Evolutionary conservation across 1,140 invertebrate genomes (phyloP).

Genomic region (Trypoxylus dichotomus): DNA sequence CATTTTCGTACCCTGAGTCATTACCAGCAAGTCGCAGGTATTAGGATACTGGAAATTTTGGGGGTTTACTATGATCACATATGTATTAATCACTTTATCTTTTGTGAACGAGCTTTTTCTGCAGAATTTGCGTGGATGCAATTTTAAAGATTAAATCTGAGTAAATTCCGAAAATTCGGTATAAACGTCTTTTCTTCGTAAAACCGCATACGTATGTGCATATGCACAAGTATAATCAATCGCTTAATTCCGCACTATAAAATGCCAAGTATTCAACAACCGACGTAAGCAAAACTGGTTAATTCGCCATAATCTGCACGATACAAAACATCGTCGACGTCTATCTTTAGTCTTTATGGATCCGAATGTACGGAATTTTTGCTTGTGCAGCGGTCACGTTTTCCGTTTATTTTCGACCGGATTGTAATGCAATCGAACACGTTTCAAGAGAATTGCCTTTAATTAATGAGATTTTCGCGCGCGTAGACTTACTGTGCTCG

Average conservation of each 20-base stretch:
- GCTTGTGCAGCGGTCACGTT: not conserved
- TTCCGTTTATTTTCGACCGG: not conserved
- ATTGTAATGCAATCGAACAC: not conserved
- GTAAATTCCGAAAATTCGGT: too few species aligned
- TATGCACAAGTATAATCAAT: too few species aligned
- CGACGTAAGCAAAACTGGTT: not conserved
- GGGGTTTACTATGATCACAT: too few species aligned
- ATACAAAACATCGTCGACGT: not conserved
- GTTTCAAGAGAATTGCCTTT: not conserved
- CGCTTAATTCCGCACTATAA: not conserved
- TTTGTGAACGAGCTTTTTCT: too few species aligned
- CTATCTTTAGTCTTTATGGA: not conserved
- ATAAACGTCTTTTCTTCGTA: too few species aligned
- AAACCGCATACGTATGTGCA: too few species aligned
- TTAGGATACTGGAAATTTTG: too few species aligned
- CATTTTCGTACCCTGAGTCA: too few species aligned
- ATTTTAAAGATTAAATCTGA: too few species aligned
- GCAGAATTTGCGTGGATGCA: too few species aligned
- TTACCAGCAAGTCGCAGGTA: too few species aligned
- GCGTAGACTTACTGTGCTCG: not conserved
- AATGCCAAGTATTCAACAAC: not conserved
- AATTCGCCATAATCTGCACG: not conserved
- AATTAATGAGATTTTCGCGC: not conserved
- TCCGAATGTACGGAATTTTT: not conserved
- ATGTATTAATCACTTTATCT: too few species aligned